Percentiles rank a stretch among this genome's conserved stretches.
These are phyloP conservation scores for Marmota monax DNA, from an alignment of 2,113 vertebrate genomes.

Conservation along the genomic window DNA sequence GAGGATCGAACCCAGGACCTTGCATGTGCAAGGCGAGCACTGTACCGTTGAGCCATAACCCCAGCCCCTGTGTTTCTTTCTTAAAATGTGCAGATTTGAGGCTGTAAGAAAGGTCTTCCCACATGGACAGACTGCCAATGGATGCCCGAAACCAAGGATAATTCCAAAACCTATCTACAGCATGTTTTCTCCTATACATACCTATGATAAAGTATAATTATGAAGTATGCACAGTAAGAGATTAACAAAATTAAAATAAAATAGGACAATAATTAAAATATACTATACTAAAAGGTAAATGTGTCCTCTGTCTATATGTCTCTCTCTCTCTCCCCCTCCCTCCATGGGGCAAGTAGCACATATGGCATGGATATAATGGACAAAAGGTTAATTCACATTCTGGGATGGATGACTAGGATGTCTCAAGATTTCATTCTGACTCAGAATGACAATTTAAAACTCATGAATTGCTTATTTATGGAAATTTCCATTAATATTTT, in stretches of 20 bases:
- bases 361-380: background rate
- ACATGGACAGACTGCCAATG: too few relatives aligned
- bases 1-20: too few relatives aligned
- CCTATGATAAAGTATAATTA: background rate
- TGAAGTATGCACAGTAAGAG: background rate
- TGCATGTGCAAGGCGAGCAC: too few relatives aligned
- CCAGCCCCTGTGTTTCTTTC: too few relatives aligned
- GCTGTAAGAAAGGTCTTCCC: too few relatives aligned
- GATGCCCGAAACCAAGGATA: background rate
- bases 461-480: background rate
- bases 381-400: background rate
- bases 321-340: background rate
- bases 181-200: background rate
- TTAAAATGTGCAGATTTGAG: too few relatives aligned
- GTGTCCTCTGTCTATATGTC: background rate
- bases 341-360: background rate
- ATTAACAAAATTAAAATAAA: background rate
- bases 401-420: background rate
- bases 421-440: background rate
- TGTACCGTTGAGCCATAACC: too few relatives aligned
- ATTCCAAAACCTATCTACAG: background rate
- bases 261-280: background rate
- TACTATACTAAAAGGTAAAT: background rate
- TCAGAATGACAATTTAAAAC: background rate
- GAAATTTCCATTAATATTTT: background rate